These are phyloP conservation scores for Hylaeus anthracinus DNA, from an alignment of 1,140 invertebrate species.

Conservation along the genomic window DNA sequence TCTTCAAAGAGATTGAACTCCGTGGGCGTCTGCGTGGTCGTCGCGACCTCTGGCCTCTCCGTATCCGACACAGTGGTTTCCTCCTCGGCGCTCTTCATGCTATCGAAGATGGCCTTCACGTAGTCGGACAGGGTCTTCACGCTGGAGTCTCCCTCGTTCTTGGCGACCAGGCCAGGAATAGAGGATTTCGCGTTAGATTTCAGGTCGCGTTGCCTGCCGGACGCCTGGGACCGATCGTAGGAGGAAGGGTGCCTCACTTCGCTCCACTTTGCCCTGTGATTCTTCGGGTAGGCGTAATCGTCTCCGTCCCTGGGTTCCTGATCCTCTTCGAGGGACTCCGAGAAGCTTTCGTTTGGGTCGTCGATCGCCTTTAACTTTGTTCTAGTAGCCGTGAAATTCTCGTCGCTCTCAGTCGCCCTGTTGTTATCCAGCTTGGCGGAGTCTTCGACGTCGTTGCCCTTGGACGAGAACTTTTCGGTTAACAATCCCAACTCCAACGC, in stretches of 20 bases:
- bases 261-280: slow-evolving; percentile 75
- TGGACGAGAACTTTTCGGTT: slow-evolving; percentile 4
- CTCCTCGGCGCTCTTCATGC: slow-evolving; percentile 73
- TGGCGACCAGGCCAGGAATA: slow-evolving; percentile 30
- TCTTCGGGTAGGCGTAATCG: slow-evolving; percentile 70
- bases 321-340: not conserved
- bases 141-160: slow-evolving; percentile 48
- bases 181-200: not conserved
- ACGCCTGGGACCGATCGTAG: slow-evolving; percentile 63
- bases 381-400: not conserved
- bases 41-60: not conserved
- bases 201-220: slow-evolving; percentile 41
- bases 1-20: not conserved
- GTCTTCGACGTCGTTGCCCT: not conserved
- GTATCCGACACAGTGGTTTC: slow-evolving; percentile 41
- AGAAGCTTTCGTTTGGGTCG: not conserved
- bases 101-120: slow-evolving; percentile 78
- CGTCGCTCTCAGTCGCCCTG: not conserved
- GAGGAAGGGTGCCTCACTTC: slow-evolving; percentile 70
- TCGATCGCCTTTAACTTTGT: not conserved
- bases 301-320: slow-evolving; percentile 31
- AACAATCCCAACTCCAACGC: slow-evolving; percentile 13
- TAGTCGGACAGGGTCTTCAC: slow-evolving; percentile 74
- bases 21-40: slow-evolving; percentile 15
- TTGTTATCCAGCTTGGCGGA: not conserved